Percentiles rank a stretch among this genome's conserved stretches.
phyloP scores from a whole-genome alignment of 2,797 vertebrate species.

The Phylloscopus collybita region DNA sequence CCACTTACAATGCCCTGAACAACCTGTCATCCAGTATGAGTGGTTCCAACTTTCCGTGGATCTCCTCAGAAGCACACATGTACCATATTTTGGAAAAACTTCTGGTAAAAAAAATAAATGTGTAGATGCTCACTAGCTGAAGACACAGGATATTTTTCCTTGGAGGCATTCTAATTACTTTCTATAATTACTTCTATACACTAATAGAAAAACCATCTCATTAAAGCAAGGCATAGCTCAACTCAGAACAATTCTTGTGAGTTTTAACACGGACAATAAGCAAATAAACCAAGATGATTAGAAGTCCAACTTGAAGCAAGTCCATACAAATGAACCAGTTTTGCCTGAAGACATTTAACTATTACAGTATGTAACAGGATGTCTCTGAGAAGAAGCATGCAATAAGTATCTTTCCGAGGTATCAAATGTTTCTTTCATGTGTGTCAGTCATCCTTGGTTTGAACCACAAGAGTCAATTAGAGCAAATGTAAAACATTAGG shows the following conservation, averaged over 20 bases:
- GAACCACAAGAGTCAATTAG: background rate
- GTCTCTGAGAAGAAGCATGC: background rate
- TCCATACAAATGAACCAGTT: background rate
- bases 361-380: background rate
- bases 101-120: background rate
- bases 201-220: background rate
- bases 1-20: background rate
- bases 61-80: background rate
- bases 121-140: background rate
- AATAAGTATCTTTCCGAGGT: background rate
- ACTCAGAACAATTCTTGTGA: background rate
- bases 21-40: background rate
- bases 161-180: background rate
- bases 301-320: background rate
- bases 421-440: background rate
- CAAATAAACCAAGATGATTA: background rate
- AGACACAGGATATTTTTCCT: background rate
- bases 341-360: background rate
- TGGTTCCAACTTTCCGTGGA: background rate
- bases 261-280: background rate
- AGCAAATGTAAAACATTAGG: background rate
- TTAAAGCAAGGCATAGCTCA: background rate
- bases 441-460: background rate
- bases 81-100: background rate
- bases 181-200: background rate